phyloP scores from a whole-genome alignment of 1,140 invertebrate genomes.

The Tetramorium simillimum region DNA sequence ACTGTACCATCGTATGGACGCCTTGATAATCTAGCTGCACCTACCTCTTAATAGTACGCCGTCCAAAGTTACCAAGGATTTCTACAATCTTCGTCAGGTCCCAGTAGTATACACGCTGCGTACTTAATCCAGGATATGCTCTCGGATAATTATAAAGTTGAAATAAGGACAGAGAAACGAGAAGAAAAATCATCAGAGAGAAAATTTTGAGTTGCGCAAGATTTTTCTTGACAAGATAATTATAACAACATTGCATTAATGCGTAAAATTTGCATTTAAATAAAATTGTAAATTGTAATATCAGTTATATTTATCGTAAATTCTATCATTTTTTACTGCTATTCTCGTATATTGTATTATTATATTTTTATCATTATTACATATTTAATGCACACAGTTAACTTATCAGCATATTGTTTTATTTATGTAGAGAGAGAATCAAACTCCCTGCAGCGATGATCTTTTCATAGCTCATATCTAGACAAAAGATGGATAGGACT shows the following conservation, averaged over 20 bases:
- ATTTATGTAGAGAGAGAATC: background rate
- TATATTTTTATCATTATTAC: background rate
- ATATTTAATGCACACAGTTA: background rate
- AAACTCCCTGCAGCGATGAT: background rate
- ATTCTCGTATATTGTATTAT: background rate
- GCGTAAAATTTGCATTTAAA: background rate
- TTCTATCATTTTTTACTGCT: background rate
- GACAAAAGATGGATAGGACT: constrained; percentile 46
- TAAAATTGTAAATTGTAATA: background rate
- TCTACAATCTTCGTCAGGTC: constrained; percentile 42
- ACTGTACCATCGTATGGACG: constrained; percentile 52
- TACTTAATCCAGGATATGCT: constrained; percentile 17
- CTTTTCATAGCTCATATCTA: constrained; percentile 7
- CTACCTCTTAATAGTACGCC: constrained; percentile 51
- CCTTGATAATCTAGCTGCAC: constrained; percentile 57
- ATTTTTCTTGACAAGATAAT: background rate
- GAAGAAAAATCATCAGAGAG: background rate
- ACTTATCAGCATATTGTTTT: background rate
- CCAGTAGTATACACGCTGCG: constrained; percentile 12
- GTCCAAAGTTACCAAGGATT: constrained; percentile 51
- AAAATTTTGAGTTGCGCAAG: background rate
- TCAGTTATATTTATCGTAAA: background rate
- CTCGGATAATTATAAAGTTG: constrained; percentile 8
- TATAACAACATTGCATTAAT: constrained; percentile 5
- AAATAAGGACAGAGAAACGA: background rate